Percentiles rank a stretch among this genome's conserved stretches.
These are phyloP conservation scores for Takifugu flavidus DNA, from an alignment of 2,113 vertebrate genomes.

Conservation along the genomic window DNA sequence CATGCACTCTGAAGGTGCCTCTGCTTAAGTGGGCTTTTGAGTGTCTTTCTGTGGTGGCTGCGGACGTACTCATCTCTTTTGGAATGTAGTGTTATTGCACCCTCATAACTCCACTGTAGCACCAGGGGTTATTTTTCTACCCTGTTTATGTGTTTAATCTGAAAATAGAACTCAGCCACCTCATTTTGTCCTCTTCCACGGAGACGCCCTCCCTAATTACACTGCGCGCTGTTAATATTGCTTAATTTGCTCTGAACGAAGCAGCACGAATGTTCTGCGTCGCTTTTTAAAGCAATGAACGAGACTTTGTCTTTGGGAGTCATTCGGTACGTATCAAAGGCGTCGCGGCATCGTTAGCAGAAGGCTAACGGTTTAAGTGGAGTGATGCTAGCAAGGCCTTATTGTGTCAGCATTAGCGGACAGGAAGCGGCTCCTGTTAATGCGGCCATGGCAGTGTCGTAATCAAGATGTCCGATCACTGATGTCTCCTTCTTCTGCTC, in stretches of 20 bases:
- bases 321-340: conserved; percentile 9
- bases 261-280: too few species aligned
- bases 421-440: conserved; percentile 47
- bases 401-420: conserved; percentile 12
- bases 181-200: too few species aligned
- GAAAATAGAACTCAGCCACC: too few species aligned
- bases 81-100: conserved; percentile 18
- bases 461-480: conserved; percentile 18
- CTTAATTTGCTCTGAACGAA: too few species aligned
- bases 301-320: too few species aligned
- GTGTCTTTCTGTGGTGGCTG: conserved; percentile 30
- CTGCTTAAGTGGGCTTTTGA: conserved; percentile 47
- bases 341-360: conserved; percentile 31
- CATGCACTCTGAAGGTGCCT: conserved; percentile 47
- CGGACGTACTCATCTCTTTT: conserved; percentile 14
- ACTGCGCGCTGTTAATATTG: too few species aligned
- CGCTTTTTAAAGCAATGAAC: too few species aligned
- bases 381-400: conserved; percentile 16
- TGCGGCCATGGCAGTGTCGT: conserved; percentile 41
- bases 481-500: too few species aligned
- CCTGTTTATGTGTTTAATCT: too few species aligned
- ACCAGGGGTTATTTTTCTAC: background rate
- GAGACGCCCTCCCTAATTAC: too few species aligned
- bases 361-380: conserved; percentile 18
- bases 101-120: background rate